Evolutionary conservation across 2,888 invertebrate genomes (phyloP).

Genomic region (Lithosia quadra): DNA sequence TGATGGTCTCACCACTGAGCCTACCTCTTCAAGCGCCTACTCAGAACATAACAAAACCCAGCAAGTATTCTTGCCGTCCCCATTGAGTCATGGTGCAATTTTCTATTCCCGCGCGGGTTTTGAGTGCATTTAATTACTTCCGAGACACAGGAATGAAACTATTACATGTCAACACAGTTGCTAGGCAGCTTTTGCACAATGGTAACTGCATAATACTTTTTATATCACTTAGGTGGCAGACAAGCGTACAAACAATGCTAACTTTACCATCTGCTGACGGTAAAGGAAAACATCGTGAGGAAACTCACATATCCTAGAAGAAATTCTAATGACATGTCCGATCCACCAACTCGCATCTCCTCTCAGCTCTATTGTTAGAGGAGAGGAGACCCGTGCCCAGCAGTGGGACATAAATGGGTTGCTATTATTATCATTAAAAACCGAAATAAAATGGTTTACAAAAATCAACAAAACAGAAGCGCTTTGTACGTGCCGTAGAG

Average conservation of each 20-base stretch:
- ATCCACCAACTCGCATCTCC: no score
- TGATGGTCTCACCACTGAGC: background rate
- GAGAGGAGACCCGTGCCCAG: no score
- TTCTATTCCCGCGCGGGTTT: constrained; percentile 21
- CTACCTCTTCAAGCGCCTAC: background rate
- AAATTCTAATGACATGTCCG: no score
- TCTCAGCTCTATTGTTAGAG: no score
- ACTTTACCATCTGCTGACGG: no score
- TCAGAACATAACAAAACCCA: constrained; percentile 1
- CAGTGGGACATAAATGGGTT: no score
- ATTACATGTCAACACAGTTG: background rate
- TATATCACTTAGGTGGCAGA: no score
- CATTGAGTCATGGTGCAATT: constrained; percentile 17
- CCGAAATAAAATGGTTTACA: background rate
- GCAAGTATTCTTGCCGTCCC: constrained; percentile 5
- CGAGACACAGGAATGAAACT: constrained; percentile 19
- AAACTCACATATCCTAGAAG: no score
- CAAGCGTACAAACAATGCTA: no score
- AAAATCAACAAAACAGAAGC: constrained; percentile 11
- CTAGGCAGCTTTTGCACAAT: background rate
- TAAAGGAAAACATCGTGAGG: no score
- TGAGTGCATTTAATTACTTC: constrained; percentile 49
- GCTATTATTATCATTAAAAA: background rate
- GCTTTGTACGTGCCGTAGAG: background rate
- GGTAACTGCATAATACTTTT: background rate